phyloP scores from a whole-genome alignment of 23 tunicate genomes.

The Diplosoma virens region DNA sequence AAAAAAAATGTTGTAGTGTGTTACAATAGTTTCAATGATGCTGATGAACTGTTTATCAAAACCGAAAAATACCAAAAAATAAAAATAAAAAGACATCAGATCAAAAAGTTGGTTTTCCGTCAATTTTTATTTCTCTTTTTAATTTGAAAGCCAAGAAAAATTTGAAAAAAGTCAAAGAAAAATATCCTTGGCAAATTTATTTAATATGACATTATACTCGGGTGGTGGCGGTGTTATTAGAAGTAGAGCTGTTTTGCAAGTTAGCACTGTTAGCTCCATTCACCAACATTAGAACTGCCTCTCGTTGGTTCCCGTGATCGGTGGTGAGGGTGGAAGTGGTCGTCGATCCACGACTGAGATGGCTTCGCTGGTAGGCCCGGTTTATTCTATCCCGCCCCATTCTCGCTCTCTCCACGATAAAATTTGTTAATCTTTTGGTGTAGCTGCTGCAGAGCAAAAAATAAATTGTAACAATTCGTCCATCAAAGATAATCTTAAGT shows the following conservation, averaged over 20 bases:
- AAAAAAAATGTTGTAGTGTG: no score
- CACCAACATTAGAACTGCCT: not conserved
- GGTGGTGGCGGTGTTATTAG: slow-evolving; percentile 9
- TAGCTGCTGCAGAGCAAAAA: slow-evolving; percentile 17
- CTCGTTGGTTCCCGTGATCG: slow-evolving; percentile 13
- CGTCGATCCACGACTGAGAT: slow-evolving; percentile 32
- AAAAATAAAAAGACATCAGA: no score
- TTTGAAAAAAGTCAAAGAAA: not conserved
- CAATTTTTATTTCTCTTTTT: not conserved
- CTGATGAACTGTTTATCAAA: no score
- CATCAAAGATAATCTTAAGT: not conserved
- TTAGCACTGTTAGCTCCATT: not conserved
- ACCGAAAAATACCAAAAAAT: no score
- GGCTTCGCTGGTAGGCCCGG: slow-evolving; percentile 31
- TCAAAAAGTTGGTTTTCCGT: no score
- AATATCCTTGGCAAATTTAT: not conserved
- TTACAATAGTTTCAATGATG: no score
- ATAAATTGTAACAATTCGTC: not conserved
- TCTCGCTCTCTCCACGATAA: slow-evolving; percentile 6
- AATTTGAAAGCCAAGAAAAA: not conserved
- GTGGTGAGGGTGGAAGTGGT: slow-evolving; percentile 30
- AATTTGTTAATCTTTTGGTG: slow-evolving; percentile 24
- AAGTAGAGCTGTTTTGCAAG: not conserved
- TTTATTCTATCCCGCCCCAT: slow-evolving; percentile 26
- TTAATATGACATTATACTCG: not conserved